Evolutionary conservation across 2,888 invertebrate species (phyloP), one percentile per base, ranked within the genome.

Genomic region (Dioctria linearis): DNA sequence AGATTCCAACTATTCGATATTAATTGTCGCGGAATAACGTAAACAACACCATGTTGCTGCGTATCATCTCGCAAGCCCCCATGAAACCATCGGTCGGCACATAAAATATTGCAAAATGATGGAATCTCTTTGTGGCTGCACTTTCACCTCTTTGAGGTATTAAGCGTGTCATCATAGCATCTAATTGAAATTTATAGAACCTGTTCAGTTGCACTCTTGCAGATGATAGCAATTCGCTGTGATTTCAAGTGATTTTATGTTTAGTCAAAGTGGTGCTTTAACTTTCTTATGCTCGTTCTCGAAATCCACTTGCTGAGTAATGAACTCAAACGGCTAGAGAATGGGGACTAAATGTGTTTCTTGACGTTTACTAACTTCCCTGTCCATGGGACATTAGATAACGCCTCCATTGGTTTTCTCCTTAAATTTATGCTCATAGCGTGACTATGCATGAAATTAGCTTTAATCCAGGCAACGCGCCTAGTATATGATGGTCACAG

Each of bases 361-460:
- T 61, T 75, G 75, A 75, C 61, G 61, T 57, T 75, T 61, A 75
- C 75, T 61, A 75, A 75, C 59, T 75, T 75, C 61, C 42, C 61
- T 75, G 75, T 75, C 75, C 75, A 75, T 59, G 61, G 49, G 75
- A 75, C 75, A 75, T 75, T 75, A 75, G 75, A 75, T 75, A 75
- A 61, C 75, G 75, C 75, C 75, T 75, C 75, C 75, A 75, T 75
- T 75, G 59, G 59, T 57, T 75, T 43, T 75, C 71, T 54, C 51
- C 42, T 42, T 4, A 57, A 75, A 75, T 75, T 75, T 75, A 75
- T 75, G 75, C 61, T 75, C 59, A 61, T 75, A 75, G 75, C 75
- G 75, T 75, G 75, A 75, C 75, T 75, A 59, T 75, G 75, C 75
- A 75, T 75, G 75, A 75, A 75, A 75, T 75, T 75, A 75, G 75